A percentile compares a stretch with the other conserved stretches of the same genome.
These are phyloP conservation scores for Pygmarrhopalites habei DNA, from an alignment of 1,140 invertebrate genomes.

Conservation along the genomic window DNA sequence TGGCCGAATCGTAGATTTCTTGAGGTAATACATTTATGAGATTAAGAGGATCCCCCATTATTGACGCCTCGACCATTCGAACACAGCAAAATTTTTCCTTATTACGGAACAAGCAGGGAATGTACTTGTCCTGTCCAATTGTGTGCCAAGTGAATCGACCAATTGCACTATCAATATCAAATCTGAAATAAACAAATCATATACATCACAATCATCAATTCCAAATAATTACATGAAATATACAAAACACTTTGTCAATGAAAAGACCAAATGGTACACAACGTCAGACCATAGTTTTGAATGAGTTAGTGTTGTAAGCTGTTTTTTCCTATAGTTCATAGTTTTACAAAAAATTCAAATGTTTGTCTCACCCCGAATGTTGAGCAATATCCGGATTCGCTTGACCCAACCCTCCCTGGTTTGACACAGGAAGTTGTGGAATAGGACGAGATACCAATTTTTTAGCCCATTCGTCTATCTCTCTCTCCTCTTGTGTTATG, in stretches of 20 bases:
- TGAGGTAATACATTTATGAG: conserved; percentile 70
- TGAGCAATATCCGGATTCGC: not conserved
- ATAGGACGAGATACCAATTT: conserved; percentile 20
- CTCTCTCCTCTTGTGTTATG: conserved; percentile 18
- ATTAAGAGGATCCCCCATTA: conserved; percentile 56
- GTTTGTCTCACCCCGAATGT: conserved; percentile 8
- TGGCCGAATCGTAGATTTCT: conserved; percentile 57
- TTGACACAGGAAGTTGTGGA: conserved; percentile 15
- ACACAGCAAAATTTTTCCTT: conserved; percentile 83
- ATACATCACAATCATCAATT: too few species aligned
- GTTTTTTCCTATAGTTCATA: too few species aligned
- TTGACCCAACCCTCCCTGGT: not conserved
- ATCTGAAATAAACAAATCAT: conserved; percentile 19
- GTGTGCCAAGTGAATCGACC: conserved; percentile 36
- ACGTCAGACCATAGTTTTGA: too few species aligned
- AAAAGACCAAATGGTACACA: too few species aligned
- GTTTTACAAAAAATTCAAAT: too few species aligned
- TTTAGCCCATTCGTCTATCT: conserved; percentile 37
- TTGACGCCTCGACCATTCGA: conserved; percentile 71
- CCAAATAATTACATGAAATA: too few species aligned
- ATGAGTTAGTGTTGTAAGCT: too few species aligned
- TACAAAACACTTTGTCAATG: too few species aligned
- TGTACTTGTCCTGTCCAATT: conserved; percentile 44
- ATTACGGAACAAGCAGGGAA: conserved; percentile 77
- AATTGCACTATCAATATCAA: conserved; percentile 37